Percentiles rank a stretch among this genome's conserved stretches.
Evolutionary conservation across 2,113 vertebrate genomes (phyloP).

Genomic region (Brachyistius frenatus): DNA sequence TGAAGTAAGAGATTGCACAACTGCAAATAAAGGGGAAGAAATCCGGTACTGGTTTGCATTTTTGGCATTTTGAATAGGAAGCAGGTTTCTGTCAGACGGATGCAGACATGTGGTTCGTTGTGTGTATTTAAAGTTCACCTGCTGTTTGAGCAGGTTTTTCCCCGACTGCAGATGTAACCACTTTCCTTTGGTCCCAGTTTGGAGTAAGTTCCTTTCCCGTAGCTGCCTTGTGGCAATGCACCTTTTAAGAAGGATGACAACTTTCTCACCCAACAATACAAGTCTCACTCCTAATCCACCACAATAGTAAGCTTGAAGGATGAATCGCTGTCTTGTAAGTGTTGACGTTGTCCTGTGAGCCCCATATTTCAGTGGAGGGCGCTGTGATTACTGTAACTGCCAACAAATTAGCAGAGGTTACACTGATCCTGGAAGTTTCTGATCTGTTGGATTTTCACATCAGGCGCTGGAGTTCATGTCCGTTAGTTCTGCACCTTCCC

Average conservation of each 20-base stretch:
- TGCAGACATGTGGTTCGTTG: neutral
- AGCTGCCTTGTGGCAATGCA: no score
- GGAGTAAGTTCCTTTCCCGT: no score
- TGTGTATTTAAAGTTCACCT: no score
- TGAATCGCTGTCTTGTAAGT: neutral
- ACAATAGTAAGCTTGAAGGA: neutral
- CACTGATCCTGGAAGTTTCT: conserved; percentile 3
- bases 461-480: conserved; percentile 11
- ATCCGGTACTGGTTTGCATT: neutral
- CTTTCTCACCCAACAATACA: no score
- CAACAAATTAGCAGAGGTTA: neutral
- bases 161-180: neutral
- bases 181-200: no score
- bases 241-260: no score
- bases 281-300: no score
- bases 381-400: neutral
- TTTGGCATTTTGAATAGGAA: neutral
- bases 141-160: neutral
- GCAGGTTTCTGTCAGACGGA: neutral
- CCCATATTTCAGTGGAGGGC: no score
- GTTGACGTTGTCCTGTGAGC: no score
- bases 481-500: conserved; percentile 23
- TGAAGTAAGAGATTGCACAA: neutral
- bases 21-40: neutral
- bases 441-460: neutral